Evolutionary conservation across 2,113 vertebrate species (phyloP).

Genomic region (Malurus melanocephalus): DNA sequence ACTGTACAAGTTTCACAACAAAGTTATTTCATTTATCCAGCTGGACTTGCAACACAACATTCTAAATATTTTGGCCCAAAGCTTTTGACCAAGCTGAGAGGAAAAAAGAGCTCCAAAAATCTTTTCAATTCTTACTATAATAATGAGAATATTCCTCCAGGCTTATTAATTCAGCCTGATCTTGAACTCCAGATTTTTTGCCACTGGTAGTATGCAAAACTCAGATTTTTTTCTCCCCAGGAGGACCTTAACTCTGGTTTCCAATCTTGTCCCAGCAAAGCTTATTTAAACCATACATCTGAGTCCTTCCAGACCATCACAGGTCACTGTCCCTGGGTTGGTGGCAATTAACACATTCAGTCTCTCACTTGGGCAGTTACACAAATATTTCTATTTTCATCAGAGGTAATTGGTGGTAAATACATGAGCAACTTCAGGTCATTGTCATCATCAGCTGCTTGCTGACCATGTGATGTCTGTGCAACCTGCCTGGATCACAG

Average conservation of each 20-base stretch:
- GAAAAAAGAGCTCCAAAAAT: not conserved
- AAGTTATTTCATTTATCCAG: not conserved
- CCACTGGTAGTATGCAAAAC: not conserved
- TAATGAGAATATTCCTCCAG: not conserved
- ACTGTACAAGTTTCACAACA: not conserved
- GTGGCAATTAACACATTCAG: not conserved
- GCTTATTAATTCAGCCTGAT: not conserved
- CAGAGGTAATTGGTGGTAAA: not conserved
- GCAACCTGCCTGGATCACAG: not conserved
- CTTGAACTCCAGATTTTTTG: not conserved
- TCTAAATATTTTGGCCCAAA: not conserved
- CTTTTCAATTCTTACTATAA: not conserved
- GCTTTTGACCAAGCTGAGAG: not conserved
- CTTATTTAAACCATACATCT: not conserved
- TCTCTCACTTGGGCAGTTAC: not conserved
- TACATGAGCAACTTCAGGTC: not conserved
- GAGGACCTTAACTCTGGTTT: not conserved
- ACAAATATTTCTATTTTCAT: not conserved
- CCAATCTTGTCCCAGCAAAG: not conserved
- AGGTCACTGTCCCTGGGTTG: not conserved
- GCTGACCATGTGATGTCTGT: fast-evolving
- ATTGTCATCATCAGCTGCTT: not conserved
- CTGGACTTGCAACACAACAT: not conserved
- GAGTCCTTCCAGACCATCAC: not conserved
- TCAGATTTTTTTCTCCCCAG: not conserved